Evolutionary conservation across 2,113 vertebrate genomes (phyloP).

Genomic region (Anarhynchus alexandrinus): DNA sequence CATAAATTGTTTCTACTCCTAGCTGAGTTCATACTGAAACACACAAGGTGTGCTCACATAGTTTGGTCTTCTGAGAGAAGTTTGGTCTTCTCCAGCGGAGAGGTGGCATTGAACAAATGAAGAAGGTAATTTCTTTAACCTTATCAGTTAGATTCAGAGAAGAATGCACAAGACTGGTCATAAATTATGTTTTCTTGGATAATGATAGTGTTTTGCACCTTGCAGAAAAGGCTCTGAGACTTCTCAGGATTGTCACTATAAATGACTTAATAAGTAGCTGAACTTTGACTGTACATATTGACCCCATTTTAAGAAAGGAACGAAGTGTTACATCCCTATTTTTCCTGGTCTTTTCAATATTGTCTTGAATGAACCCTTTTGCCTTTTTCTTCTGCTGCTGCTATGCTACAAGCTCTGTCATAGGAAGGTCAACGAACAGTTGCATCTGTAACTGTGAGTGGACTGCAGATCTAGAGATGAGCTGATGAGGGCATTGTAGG

Average conservation of each 20-base stretch:
- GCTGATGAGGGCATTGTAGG: constrained; percentile 8
- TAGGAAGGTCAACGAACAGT: neutral
- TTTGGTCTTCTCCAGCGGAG: neutral
- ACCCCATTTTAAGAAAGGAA: neutral
- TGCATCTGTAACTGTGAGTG: neutral
- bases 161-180: neutral
- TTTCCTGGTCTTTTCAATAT: neutral
- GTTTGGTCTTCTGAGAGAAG: neutral
- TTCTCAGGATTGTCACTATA: neutral
- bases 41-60: neutral
- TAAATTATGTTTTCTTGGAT: neutral
- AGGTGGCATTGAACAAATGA: neutral
- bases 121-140: neutral
- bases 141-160: neutral
- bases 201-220: neutral
- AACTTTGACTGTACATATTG: neutral
- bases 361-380: neutral
- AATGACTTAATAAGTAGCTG: neutral
- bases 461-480: neutral
- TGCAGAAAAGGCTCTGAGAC: neutral
- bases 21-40: neutral
- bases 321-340: neutral
- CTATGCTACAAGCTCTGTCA: neutral
- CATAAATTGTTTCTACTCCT: neutral
- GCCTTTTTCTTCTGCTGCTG: neutral